Percentiles rank a stretch among this genome's conserved stretches.
Evolutionary conservation across 1,140 invertebrate species (phyloP).

Genomic region (Drosophila ficusphila): DNA sequence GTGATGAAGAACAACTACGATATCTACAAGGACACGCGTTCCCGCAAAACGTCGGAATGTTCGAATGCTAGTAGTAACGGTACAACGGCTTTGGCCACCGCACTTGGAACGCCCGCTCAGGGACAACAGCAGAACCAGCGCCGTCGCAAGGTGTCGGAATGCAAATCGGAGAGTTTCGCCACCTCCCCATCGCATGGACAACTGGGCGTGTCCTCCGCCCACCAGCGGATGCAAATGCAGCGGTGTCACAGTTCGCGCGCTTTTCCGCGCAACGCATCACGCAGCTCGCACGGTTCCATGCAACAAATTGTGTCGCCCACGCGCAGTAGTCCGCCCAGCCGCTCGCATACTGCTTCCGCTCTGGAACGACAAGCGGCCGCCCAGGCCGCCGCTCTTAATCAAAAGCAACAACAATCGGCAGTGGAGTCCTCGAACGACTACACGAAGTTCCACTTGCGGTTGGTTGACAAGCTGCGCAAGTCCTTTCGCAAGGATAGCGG

Average conservation of each 20-base stretch:
- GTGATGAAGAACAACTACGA: conserved; percentile 96
- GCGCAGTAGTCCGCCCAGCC: conserved; percentile 83
- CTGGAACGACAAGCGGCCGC: conserved; percentile 85
- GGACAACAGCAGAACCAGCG: conserved; percentile 81
- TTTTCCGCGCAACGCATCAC: conserved; percentile 86
- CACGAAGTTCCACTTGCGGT: conserved; percentile 93
- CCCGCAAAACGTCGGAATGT: conserved; percentile 89
- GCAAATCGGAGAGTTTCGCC: conserved; percentile 90
- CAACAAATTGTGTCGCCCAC: conserved; percentile 87
- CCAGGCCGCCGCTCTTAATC: conserved; percentile 84
- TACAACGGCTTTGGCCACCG: conserved; percentile 74
- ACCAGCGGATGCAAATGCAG: conserved; percentile 85
- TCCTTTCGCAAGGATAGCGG: conserved; percentile 89
- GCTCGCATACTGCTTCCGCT: conserved; percentile 63
- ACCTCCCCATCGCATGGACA: conserved; percentile 89
- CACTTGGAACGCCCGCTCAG: conserved; percentile 69
- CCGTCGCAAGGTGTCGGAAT: conserved; percentile 91
- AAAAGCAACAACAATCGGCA: conserved; percentile 86
- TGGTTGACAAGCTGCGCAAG: conserved; percentile 92
- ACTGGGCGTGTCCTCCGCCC: conserved; percentile 87
- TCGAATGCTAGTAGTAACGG: conserved; percentile 84
- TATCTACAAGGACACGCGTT: conserved; percentile 93
- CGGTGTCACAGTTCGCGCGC: conserved; percentile 69
- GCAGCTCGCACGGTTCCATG: conserved; percentile 86
- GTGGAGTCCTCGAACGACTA: conserved; percentile 85